Evolutionary conservation across 2,797 vertebrate species (phyloP).

Genomic region (Buceros bicornis): DNA sequence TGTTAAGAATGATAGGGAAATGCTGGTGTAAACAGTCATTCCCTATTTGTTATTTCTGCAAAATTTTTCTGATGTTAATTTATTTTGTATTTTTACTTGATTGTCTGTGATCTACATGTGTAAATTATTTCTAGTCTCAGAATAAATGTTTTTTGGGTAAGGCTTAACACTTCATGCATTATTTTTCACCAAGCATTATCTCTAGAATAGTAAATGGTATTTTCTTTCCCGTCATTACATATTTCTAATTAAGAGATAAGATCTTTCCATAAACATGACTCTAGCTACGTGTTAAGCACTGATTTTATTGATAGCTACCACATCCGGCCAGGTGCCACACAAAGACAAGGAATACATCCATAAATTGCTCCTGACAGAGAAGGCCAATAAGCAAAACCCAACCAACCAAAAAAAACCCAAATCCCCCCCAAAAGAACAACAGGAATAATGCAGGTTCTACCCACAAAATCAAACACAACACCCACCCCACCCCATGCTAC

Average conservation of each 20-base stretch:
- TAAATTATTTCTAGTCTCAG: slow-evolving; percentile 35
- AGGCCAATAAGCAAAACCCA: neutral
- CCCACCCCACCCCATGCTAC: too few species aligned
- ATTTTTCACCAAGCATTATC: neutral
- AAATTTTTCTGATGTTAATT: slow-evolving; percentile 34
- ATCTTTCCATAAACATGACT: neutral
- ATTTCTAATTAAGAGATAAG: neutral
- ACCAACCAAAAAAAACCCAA: neutral
- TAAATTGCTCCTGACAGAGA: neutral
- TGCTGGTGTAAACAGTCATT: neutral
- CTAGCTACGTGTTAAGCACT: neutral
- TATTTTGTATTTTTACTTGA: slow-evolving; percentile 31
- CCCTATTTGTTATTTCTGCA: neutral
- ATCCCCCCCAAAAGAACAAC: neutral
- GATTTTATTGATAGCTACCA: neutral
- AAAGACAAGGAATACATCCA: neutral
- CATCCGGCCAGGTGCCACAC: neutral
- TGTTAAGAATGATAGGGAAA: slow-evolving; percentile 14
- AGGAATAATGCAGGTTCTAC: neutral
- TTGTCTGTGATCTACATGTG: neutral
- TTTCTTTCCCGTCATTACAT: neutral
- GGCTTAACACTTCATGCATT: neutral
- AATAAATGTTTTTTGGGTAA: slow-evolving; percentile 14
- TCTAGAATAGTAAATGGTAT: slow-evolving; percentile 6
- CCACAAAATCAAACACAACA: neutral